Evolutionary conservation across 2,113 vertebrate species (phyloP).

Genomic region (Cyrtonyx montezumae): DNA sequence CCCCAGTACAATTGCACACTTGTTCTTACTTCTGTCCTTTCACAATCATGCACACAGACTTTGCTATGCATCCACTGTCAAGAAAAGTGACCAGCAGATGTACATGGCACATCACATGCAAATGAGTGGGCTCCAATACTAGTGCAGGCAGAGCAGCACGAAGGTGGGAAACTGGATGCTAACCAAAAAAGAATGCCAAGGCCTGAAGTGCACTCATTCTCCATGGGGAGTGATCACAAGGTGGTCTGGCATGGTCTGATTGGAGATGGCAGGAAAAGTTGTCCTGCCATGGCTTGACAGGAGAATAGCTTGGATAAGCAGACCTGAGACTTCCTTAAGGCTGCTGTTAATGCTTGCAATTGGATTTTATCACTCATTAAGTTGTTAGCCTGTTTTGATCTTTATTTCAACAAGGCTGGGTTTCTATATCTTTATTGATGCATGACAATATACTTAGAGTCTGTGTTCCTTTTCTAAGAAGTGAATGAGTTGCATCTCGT

Average conservation of each 20-base stretch:
- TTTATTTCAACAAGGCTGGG: not conserved
- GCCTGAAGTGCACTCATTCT: not conserved
- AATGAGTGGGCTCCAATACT: not conserved
- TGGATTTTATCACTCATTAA: not conserved
- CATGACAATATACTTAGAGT: not conserved
- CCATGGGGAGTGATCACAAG: not conserved
- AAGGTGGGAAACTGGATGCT: not conserved
- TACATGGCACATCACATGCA: not conserved
- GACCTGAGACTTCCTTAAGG: not conserved
- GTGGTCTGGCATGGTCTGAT: not conserved
- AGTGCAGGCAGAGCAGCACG: not conserved
- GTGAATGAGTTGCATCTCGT: constrained; percentile 14
- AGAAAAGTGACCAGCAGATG: not conserved
- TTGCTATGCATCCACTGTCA: not conserved
- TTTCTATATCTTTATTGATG: not conserved
- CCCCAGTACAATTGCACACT: not conserved
- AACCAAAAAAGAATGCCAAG: no score
- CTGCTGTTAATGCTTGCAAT: not conserved
- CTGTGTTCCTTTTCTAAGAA: not conserved
- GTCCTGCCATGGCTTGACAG: not conserved
- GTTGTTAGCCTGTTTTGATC: not conserved
- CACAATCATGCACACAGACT: accelerated
- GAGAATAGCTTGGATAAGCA: not conserved
- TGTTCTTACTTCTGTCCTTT: not conserved
- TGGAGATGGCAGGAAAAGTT: not conserved